Evolutionary conservation across 1,140 invertebrate species (phyloP).

Genomic region (Drosophila lowei): DNA sequence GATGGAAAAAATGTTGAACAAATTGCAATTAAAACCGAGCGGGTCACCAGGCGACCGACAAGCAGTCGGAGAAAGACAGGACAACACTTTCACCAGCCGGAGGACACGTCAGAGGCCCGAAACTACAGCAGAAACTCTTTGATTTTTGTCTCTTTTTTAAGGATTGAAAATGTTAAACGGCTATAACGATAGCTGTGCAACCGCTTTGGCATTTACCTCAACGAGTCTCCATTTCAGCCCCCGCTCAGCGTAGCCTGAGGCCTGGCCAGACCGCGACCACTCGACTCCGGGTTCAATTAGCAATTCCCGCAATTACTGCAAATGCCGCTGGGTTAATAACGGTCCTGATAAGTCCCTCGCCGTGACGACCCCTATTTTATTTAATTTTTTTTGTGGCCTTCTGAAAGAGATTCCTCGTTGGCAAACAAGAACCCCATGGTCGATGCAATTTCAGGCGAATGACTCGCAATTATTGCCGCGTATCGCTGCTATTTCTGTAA

Average conservation of each 20-base stretch:
- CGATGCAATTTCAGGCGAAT: constrained; percentile 26
- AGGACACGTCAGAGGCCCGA: no score
- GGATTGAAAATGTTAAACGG: no score
- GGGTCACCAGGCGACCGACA: neutral
- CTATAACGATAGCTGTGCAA: no score
- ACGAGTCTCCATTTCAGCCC: neutral
- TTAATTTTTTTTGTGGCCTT: constrained; percentile 48
- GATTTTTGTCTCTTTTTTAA: no score
- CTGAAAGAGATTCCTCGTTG: constrained; percentile 19
- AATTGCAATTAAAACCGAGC: constrained; percentile 41
- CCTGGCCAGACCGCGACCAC: neutral
- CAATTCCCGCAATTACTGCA: constrained; percentile 68
- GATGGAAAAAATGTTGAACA: constrained; percentile 19
- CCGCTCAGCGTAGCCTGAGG: constrained; percentile 6
- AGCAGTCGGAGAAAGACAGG: no score
- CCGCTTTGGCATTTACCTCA: no score
- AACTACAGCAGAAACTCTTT: no score
- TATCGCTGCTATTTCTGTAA: constrained; percentile 14
- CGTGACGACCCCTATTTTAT: constrained; percentile 20
- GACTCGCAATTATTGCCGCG: constrained; percentile 32
- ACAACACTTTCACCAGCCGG: no score
- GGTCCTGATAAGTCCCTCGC: constrained; percentile 50
- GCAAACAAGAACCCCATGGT: constrained; percentile 20
- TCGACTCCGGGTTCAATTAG: constrained; percentile 57
- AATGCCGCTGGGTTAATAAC: constrained; percentile 65